phyloP scores from a whole-genome alignment of 1,140 invertebrate species.

The Drusus annulatus region DNA sequence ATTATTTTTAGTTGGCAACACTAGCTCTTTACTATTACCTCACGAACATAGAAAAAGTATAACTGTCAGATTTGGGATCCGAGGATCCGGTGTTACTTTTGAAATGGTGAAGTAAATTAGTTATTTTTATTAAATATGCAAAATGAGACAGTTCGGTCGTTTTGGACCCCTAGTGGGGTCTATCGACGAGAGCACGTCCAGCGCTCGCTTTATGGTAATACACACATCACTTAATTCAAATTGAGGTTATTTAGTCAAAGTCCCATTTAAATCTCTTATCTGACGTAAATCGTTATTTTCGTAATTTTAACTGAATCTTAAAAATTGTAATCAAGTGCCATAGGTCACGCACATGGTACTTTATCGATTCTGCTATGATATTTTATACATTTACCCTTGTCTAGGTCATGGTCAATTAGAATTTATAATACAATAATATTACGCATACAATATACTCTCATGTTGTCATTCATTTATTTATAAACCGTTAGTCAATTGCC shows the following conservation, averaged over 20 bases:
- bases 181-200: slow-evolving; percentile 96
- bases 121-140: slow-evolving; percentile 46
- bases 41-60: slow-evolving; percentile 35
- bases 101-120: slow-evolving; percentile 46
- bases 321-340: too few species aligned
- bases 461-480: too few species aligned
- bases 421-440: not conserved
- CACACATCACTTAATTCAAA: not conserved
- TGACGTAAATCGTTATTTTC: too few species aligned
- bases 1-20: not conserved
- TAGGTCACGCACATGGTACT: too few species aligned
- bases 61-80: slow-evolving; percentile 35
- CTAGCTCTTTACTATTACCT: slow-evolving; percentile 34
- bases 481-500: too few species aligned
- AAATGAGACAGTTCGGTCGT: slow-evolving; percentile 62
- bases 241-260: slow-evolving; percentile 36
- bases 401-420: not conserved
- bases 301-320: too few species aligned
- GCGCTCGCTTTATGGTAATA: slow-evolving; percentile 84
- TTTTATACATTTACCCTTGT: too few species aligned
- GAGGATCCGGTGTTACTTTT: slow-evolving; percentile 27
- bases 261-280: not conserved
- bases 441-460: not conserved
- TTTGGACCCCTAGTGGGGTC: slow-evolving; percentile 79
- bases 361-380: too few species aligned